Percentiles rank a stretch among this genome's conserved stretches.
Conservation (phyloP, 2,113 vertebrate genomes). For the Onychostruthus taczanowskii region DNA sequence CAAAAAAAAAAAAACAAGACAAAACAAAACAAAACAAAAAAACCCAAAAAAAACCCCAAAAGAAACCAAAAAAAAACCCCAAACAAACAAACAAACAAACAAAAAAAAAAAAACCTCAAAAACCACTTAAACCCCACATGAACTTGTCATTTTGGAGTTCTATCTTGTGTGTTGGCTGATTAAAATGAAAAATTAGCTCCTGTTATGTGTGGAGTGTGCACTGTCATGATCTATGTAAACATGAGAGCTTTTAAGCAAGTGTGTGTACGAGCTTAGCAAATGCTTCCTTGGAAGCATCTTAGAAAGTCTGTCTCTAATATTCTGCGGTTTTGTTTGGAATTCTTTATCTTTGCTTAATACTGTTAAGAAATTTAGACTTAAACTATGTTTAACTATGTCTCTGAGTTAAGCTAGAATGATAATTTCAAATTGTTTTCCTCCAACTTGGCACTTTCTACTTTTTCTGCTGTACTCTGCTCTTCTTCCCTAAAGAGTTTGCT, state of each 20-base stretch:
- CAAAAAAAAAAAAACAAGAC: no score
- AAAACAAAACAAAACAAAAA: no score
- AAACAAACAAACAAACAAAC: no score
- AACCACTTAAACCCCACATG: neutral
- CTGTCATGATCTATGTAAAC: neutral
- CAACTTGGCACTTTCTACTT: neutral
- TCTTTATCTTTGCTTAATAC: conserved; percentile 20
- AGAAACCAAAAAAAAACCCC: no score
- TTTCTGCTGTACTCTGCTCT: neutral
- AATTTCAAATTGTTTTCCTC: neutral
- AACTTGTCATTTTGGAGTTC: neutral
- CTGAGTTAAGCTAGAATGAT: neutral
- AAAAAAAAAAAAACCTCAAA: no score
- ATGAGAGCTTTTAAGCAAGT: neutral
- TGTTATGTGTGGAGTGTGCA: neutral
- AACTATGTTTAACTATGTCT: no score
- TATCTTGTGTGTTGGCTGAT: neutral
- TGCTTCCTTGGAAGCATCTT: neutral
- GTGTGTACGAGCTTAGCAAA: neutral
- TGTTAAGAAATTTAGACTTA: conserved; percentile 1
- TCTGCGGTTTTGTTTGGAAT: neutral
- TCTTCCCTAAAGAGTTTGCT: neutral
- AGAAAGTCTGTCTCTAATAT: neutral
- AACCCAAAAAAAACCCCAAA: no score
- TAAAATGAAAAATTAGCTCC: neutral